phyloP scores from a whole-genome alignment of 2,888 invertebrate species.

The Drosophila percnosoma region DNA sequence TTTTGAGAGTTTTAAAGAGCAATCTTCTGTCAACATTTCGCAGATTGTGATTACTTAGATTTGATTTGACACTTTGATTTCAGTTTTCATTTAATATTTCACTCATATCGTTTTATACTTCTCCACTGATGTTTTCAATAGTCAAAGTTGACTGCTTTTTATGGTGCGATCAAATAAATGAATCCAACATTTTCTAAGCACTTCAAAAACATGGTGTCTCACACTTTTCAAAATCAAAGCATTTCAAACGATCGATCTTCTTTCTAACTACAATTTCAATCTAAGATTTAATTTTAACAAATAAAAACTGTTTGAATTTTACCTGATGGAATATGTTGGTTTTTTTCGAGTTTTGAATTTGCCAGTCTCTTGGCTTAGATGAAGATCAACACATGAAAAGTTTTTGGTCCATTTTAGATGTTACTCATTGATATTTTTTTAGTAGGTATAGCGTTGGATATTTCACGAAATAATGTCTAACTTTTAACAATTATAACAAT shows the following conservation, averaged over 20 bases:
- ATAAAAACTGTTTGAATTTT: neutral
- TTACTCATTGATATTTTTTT: constrained; percentile 26
- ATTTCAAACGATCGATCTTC: neutral
- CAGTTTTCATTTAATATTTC: neutral
- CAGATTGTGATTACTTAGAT: neutral
- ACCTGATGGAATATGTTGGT: neutral
- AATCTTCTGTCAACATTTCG: neutral
- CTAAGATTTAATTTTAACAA: neutral
- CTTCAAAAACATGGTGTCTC: neutral
- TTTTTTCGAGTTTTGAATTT: neutral
- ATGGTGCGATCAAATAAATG: neutral
- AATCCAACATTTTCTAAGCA: neutral
- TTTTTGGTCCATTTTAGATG: constrained; percentile 11
- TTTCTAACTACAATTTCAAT: constrained; percentile 15
- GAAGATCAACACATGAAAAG: neutral
- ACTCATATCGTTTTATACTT: neutral
- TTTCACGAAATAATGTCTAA: constrained; percentile 44
- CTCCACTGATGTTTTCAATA: neutral
- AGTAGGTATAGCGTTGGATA: constrained; percentile 18
- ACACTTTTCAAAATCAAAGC: neutral
- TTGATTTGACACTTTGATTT: neutral
- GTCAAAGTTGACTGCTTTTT: neutral
- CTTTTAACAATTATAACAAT: constrained; percentile 62
- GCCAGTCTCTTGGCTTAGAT: neutral
- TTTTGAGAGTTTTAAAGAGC: neutral